Percentiles rank a stretch among this genome's conserved stretches.
These are phyloP conservation scores for Dysidea cf. avara DNA, from an alignment of 37 sponge, comb jelly and placozoan species.

Conservation along the genomic window DNA sequence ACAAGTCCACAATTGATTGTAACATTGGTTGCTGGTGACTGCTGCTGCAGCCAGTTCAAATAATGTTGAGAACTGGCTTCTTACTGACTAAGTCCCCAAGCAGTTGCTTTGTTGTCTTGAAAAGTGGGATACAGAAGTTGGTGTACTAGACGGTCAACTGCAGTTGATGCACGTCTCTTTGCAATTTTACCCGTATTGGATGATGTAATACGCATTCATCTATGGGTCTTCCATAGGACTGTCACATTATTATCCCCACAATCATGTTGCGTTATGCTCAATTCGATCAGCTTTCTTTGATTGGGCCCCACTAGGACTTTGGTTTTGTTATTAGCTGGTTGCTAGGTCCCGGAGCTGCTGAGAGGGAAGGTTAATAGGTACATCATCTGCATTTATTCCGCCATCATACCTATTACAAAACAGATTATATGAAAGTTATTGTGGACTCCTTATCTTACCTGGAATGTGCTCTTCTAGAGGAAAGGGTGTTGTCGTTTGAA, in stretches of 20 bases:
- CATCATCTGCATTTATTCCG: slow-evolving; percentile 11
- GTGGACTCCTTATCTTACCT: too few species aligned
- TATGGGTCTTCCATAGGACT: slow-evolving; percentile 12
- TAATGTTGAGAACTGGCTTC: slow-evolving; percentile 16
- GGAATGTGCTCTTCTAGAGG: too few species aligned
- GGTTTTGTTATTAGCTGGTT: neutral
- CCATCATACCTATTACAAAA: too few species aligned
- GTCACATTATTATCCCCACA: too few species aligned
- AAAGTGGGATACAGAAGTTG: too few species aligned
- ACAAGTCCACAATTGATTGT: slow-evolving; percentile 1
- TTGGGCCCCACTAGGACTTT: neutral
- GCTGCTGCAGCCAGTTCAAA: neutral
- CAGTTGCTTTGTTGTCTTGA: too few species aligned
- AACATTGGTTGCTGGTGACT: neutral
- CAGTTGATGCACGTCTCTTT: slow-evolving; percentile 7
- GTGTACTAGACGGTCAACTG: too few species aligned
- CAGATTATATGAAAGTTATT: too few species aligned
- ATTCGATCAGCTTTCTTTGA: slow-evolving; percentile 1
- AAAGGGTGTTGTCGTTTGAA: too few species aligned
- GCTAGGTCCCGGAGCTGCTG: neutral
- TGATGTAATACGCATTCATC: slow-evolving; percentile 10
- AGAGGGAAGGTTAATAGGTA: slow-evolving; percentile 2
- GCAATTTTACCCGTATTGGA: too few species aligned
- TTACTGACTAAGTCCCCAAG: slow-evolving; percentile 27
- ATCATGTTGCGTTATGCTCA: neutral